Evolutionary conservation across 2,797 vertebrate species (phyloP).

Genomic region (Sebastes oblongus): DNA sequence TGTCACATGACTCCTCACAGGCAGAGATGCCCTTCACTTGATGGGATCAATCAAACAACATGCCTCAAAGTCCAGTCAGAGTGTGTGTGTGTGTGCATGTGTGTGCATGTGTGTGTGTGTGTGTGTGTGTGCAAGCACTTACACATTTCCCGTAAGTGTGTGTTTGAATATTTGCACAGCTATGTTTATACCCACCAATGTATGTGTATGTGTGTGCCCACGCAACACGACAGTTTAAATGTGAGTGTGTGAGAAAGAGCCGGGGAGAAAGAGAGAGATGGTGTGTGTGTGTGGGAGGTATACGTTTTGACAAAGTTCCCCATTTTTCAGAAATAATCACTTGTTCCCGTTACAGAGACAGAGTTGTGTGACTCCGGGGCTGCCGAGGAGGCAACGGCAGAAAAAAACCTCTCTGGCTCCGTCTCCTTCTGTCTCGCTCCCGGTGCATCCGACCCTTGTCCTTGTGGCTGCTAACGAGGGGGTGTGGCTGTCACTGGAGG

Average conservation of each 20-base stretch:
- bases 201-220: constrained; percentile 22
- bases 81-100: not conserved
- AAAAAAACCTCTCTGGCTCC: constrained; percentile 13
- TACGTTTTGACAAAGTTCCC: constrained; percentile 79
- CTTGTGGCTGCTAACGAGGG: constrained; percentile 77
- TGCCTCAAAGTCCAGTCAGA: not conserved
- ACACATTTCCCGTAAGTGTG: not conserved
- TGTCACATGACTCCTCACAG: constrained; percentile 34
- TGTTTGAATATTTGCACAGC: constrained; percentile 60
- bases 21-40: constrained; percentile 51
- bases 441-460: constrained; percentile 53
- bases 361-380: constrained; percentile 64
- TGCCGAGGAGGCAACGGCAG: constrained; percentile 59
- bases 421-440: constrained; percentile 22
- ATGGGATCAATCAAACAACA: constrained; percentile 61
- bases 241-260: not conserved
- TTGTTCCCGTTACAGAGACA: constrained; percentile 71
- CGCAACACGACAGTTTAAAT: constrained; percentile 33
- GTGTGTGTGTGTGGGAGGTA: constrained; percentile 71
- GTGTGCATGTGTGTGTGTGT: not conserved
- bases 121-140: not conserved
- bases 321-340: constrained; percentile 82
- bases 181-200: constrained; percentile 40
- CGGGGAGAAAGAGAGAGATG: constrained; percentile 23
- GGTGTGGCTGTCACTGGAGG: constrained; percentile 78